Evolutionary conservation across 1,140 invertebrate genomes (phyloP).

Genomic region (Drosophila novamexicana): DNA sequence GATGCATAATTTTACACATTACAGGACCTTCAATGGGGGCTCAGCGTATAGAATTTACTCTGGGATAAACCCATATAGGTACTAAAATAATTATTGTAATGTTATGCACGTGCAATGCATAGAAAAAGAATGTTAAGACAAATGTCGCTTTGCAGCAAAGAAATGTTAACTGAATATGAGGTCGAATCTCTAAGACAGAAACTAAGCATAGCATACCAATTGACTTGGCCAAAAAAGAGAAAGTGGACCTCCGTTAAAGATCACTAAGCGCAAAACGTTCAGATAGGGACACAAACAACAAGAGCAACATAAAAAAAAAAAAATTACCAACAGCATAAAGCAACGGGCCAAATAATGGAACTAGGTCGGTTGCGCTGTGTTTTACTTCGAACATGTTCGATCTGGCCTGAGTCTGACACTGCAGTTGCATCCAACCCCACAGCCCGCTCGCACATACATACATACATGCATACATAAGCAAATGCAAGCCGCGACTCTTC

Average conservation of each 20-base stretch:
- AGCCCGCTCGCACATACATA: background rate
- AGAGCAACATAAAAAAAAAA: conserved; percentile 28
- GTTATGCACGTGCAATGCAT: background rate
- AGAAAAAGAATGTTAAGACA: conserved; percentile 1
- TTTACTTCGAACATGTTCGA: conserved; percentile 36
- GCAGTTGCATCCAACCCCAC: conserved; percentile 21
- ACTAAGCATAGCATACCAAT: conserved; percentile 70
- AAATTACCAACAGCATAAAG: conserved; percentile 34
- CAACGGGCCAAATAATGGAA: conserved; percentile 71
- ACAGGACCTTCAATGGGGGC: too few relatives aligned
- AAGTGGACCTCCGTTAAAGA: conserved; percentile 70
- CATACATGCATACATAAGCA: background rate
- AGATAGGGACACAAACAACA: conserved; percentile 54
- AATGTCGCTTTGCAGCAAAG: conserved; percentile 37
- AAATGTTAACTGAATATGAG: conserved; percentile 48
- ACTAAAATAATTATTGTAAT: too few relatives aligned
- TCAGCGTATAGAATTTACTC: too few relatives aligned
- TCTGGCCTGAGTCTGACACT: conserved; percentile 15
- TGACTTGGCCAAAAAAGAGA: conserved; percentile 78
- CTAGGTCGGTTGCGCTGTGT: conserved; percentile 55
- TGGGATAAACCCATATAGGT: too few relatives aligned
- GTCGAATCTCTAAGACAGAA: conserved; percentile 11
- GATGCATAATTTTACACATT: too few relatives aligned
- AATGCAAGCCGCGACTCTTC: background rate
- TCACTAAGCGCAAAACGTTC: conserved; percentile 65